Percentiles rank a stretch among this genome's conserved stretches.
Evolutionary conservation across 2,797 vertebrate genomes (phyloP).

Genomic region (Arrhamphus sclerolepis): DNA sequence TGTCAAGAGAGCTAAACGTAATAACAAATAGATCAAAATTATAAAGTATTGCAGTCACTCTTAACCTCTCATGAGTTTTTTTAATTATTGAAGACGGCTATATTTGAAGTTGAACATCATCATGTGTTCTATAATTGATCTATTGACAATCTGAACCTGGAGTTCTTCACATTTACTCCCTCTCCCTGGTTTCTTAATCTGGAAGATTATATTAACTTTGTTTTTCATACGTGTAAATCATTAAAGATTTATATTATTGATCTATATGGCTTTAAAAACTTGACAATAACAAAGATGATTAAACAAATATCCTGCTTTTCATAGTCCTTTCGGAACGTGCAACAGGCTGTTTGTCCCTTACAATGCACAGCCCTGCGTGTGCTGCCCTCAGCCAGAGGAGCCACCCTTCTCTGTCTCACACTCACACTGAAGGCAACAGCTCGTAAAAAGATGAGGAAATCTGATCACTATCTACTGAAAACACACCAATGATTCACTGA

Average conservation of each 20-base stretch:
- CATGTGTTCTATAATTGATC: no score
- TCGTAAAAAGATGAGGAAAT: slow-evolving; percentile 59
- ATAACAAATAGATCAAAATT: slow-evolving; percentile 15
- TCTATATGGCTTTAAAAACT: not conserved
- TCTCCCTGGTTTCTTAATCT: slow-evolving; percentile 14
- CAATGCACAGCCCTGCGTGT: slow-evolving; percentile 45
- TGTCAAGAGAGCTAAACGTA: slow-evolving; percentile 10
- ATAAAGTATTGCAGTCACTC: not conserved
- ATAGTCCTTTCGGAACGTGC: not conserved
- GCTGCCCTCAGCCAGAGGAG: slow-evolving; percentile 34
- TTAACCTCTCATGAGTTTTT: no score
- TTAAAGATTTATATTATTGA: not conserved
- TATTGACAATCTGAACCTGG: not conserved
- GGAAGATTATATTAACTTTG: slow-evolving; percentile 19
- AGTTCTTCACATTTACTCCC: not conserved
- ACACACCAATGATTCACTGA: slow-evolving; percentile 41
- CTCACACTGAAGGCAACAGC: slow-evolving; percentile 55
- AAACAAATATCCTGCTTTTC: slow-evolving; percentile 6
- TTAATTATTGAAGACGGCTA: no score
- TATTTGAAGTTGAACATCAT: no score
- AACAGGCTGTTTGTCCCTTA: slow-evolving; percentile 7
- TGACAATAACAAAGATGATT: not conserved
- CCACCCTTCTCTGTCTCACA: slow-evolving; percentile 27
- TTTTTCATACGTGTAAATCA: slow-evolving; percentile 11
- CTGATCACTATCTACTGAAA: slow-evolving; percentile 61